Evolutionary conservation across 2,888 invertebrate genomes (phyloP).

Genomic region (Tenthredo mesomela): DNA sequence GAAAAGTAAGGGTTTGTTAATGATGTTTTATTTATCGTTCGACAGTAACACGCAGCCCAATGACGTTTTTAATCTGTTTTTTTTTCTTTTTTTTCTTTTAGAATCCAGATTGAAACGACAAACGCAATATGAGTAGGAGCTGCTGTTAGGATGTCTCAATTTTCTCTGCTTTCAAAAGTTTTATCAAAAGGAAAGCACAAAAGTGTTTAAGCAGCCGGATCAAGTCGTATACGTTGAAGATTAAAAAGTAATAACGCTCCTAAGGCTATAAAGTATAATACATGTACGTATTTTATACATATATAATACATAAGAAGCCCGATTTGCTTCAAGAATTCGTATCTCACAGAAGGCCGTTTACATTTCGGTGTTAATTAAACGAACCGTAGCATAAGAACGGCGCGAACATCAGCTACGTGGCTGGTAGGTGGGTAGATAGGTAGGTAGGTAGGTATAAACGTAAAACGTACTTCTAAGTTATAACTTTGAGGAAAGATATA

Average conservation of each 20-base stretch:
- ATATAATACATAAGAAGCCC: neutral
- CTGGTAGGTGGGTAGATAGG: neutral
- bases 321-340: neutral
- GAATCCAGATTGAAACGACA: neutral
- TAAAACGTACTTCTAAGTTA: constrained; percentile 3
- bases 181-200: constrained; percentile 28
- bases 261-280: neutral
- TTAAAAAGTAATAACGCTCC: constrained; percentile 44
- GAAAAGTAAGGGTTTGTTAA: neutral
- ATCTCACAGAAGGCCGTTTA: constrained; percentile 9
- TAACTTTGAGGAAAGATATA: constrained; percentile 23
- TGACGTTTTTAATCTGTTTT: neutral
- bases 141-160: constrained; percentile 4
- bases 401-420: constrained; percentile 15
- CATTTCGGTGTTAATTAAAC: constrained; percentile 18
- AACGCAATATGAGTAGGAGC: neutral
- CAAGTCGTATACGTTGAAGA: constrained; percentile 29
- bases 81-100: neutral
- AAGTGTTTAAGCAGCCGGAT: constrained; percentile 33
- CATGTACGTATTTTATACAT: neutral
- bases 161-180: constrained; percentile 18
- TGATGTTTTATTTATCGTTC: neutral
- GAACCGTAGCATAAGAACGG: neutral
- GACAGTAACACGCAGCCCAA: neutral
- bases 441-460: neutral